Evolutionary conservation across 1,140 invertebrate genomes (phyloP).

Genomic region (Anastatus disparis): DNA sequence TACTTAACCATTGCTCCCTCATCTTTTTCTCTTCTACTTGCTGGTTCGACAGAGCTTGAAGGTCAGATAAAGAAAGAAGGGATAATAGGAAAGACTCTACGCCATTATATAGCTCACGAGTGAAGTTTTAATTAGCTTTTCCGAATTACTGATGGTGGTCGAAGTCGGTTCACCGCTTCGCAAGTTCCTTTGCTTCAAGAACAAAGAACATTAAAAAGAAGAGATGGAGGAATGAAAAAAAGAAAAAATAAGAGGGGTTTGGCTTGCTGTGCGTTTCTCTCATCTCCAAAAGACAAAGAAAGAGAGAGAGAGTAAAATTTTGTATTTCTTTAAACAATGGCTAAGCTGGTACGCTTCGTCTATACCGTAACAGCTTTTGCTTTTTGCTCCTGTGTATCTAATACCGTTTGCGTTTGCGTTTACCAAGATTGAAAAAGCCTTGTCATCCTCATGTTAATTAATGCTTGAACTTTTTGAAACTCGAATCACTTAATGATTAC

Average conservation of each 20-base stretch:
- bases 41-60: neutral
- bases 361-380: neutral
- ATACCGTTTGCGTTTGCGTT: neutral
- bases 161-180: constrained; percentile 43
- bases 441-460: constrained; percentile 5
- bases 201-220: constrained; percentile 43
- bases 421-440: constrained; percentile 2
- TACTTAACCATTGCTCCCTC: constrained; percentile 23
- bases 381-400: neutral
- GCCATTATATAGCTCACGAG: constrained; percentile 48
- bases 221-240: neutral
- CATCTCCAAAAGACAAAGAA: neutral
- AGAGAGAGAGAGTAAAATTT: too few relatives aligned
- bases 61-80: constrained; percentile 30
- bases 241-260: neutral
- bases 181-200: constrained; percentile 45
- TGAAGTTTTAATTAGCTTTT: constrained; percentile 61
- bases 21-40: neutral
- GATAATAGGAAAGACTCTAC: constrained; percentile 18
- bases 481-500: neutral
- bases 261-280: neutral
- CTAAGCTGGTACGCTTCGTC: constrained; percentile 17
- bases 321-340: constrained; percentile 46
- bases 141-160: constrained; percentile 57
- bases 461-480: constrained; percentile 1